Percentiles rank a stretch among this genome's conserved stretches.
These are phyloP conservation scores for Bergia puertoricense DNA, from an alignment of 92 coral and sea anemone species.

Conservation along the genomic window DNA sequence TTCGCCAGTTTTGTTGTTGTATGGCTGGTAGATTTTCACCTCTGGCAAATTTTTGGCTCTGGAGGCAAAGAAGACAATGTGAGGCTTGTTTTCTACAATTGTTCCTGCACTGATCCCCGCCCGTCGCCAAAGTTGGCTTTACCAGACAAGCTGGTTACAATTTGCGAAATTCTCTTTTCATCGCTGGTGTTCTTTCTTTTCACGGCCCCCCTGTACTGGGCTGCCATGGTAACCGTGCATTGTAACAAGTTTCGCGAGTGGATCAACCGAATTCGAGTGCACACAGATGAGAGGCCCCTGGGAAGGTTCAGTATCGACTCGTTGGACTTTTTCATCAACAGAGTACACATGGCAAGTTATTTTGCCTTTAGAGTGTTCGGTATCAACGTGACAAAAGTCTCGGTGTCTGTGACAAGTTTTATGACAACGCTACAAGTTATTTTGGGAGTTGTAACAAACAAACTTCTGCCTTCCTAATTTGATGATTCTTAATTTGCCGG, in stretches of 20 bases:
- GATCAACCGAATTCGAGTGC: constrained; percentile 43
- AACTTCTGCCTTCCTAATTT: constrained; percentile 22
- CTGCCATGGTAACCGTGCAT: constrained; percentile 54
- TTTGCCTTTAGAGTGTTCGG: constrained; percentile 56
- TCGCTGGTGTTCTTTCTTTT: constrained; percentile 53
- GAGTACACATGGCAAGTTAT: constrained; percentile 51
- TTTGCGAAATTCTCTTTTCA: constrained; percentile 53
- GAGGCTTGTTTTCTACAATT: constrained; percentile 49
- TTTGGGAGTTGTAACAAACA: constrained; percentile 39
- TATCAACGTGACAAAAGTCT: constrained; percentile 35
- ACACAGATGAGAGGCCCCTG: constrained; percentile 42
- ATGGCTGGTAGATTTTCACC: constrained; percentile 52
- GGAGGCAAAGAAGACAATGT: constrained; percentile 30
- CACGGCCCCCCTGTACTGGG: constrained; percentile 53
- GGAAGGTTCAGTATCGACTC: constrained; percentile 37
- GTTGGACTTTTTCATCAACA: constrained; percentile 53
- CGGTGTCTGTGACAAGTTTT: constrained; percentile 48
- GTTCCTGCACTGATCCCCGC: constrained; percentile 32
- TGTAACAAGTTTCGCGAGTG: constrained; percentile 56
- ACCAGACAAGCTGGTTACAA: constrained; percentile 26
- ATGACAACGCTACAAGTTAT: constrained; percentile 57
- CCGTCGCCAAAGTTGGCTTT: constrained; percentile 32
- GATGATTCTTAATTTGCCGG: no score
- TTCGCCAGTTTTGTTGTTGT: constrained; percentile 39
- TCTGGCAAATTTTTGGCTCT: constrained; percentile 51